Evolutionary conservation across 2,113 vertebrate genomes (phyloP), one percentile per base, ranked within the genome.

Genomic region (Etheostoma spectabile): DNA sequence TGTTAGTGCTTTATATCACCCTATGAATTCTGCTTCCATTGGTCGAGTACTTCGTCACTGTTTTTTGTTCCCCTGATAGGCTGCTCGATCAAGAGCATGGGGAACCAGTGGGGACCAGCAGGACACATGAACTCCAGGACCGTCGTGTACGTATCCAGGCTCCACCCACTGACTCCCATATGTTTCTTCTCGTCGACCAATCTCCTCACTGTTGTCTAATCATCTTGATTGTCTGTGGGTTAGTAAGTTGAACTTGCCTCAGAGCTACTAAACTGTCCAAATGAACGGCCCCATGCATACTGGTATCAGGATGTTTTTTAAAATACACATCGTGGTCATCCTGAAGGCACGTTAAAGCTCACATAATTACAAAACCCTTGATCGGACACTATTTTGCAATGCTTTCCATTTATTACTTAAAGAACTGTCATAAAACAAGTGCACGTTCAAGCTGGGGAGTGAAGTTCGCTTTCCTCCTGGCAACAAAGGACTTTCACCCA

Each of bases 51-150:
- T 66, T 14, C 56, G n/a, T 35, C 13, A 6, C 2, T 66, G 13
- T 71, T 5, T 42, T 42, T 53, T 57, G 1, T 65, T 74, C 51
- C 18, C 84, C 33, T 83, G 15, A 74, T 90, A 99, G n/a, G 98
- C 97, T 93, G 96, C 96, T 84, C 97, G 74, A 98, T 99, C 88
- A 98, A 97, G 95, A 97, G 92, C 91, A 95, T 99, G 93, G 97
- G 99, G 93, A 97, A 93, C 94, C 97, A 99, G 82, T 98, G 83
- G 97, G 97, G 93, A 99, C 97, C 64, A 97, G 95, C 97, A 98
- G 84, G 97, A 99, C 90, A 97, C 95, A 96, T 89, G 96, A 97
- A 21, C 95, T 98, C 57, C 97, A 97, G 90, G 97, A 99, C 82
- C 97, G 96, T 82, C 90, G n/a, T 99, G 98, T 99, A 94, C 93